A percentile compares a stretch with the other conserved stretches of the same genome.
These are phyloP conservation scores for Podarcis muralis DNA, from an alignment of 2,113 vertebrate genomes.

Conservation along the genomic window DNA sequence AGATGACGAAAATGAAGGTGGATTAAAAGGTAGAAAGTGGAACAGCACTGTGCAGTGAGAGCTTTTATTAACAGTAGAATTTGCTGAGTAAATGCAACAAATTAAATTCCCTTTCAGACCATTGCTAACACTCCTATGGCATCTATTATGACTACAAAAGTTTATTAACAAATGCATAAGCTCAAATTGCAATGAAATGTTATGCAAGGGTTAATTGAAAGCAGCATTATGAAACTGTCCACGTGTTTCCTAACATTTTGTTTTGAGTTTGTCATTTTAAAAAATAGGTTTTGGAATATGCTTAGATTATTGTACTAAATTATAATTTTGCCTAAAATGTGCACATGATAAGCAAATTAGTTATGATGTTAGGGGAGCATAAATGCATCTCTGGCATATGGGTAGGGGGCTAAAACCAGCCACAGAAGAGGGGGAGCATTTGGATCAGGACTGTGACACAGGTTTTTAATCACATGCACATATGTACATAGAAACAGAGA, in stretches of 20 bases:
- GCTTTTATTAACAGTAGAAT: not conserved
- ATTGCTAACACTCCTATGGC: not conserved
- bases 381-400: not conserved
- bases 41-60: not conserved
- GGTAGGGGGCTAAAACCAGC: not conserved
- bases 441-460: not conserved
- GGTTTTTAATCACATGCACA: not conserved
- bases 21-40: not conserved
- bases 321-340: not conserved
- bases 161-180: not conserved
- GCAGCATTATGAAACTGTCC: not conserved
- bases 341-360: not conserved
- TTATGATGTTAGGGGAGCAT: not conserved
- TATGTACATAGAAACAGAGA: too few species aligned
- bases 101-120: not conserved
- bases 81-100: not conserved
- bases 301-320: not conserved
- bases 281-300: not conserved
- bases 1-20: not conserved
- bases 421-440: not conserved
- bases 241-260: not conserved
- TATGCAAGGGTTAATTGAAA: not conserved
- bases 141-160: not conserved
- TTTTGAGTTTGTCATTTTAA: not conserved
- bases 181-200: not conserved